Evolutionary conservation across 2,113 vertebrate species (phyloP).

Genomic region (Megalops atlanticus): DNA sequence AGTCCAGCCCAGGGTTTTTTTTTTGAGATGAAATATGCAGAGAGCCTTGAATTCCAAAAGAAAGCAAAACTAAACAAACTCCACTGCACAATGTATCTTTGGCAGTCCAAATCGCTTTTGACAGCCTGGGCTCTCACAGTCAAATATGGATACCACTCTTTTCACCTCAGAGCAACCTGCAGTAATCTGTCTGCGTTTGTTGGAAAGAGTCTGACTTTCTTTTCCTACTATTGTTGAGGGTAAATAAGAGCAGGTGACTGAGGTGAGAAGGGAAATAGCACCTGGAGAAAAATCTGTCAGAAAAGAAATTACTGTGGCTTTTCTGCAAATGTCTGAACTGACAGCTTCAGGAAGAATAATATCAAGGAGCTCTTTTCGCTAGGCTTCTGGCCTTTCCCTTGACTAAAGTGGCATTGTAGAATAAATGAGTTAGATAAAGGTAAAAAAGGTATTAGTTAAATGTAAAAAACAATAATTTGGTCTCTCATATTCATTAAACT

Average conservation of each 20-base stretch:
- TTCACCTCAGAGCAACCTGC: background rate
- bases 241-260: background rate
- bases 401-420: too few species aligned
- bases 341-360: background rate
- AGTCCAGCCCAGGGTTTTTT: background rate
- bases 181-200: too few species aligned
- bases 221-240: background rate
- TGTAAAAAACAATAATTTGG: background rate
- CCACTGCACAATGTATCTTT: too few species aligned
- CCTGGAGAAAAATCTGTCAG: background rate
- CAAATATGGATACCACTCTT: background rate
- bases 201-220: background rate
- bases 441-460: too few species aligned
- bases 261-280: background rate
- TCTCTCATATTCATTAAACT: background rate
- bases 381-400: too few species aligned
- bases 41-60: background rate
- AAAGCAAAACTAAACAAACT: background rate
- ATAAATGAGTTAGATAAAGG: too few species aligned
- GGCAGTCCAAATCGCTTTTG: background rate
- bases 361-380: background rate
- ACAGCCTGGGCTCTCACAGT: background rate
- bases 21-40: background rate
- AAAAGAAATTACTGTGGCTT: background rate
- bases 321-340: background rate